Conservation (phyloP, 2,888 invertebrate genomes). For the Hylaea fasciaria region DNA sequence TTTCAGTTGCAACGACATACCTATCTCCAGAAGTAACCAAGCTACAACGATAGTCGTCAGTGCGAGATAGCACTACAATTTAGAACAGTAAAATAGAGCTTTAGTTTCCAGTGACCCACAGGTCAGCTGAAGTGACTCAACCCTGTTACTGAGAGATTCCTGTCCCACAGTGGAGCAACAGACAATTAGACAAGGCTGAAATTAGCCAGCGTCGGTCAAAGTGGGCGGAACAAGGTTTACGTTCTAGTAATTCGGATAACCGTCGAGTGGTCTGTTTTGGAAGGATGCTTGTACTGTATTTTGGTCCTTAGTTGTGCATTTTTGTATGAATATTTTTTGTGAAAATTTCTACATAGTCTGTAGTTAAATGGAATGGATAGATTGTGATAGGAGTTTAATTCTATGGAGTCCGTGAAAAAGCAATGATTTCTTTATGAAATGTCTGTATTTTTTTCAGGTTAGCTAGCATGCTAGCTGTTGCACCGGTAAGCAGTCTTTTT, state of each 20-base stretch:
- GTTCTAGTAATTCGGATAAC: constrained; percentile 26
- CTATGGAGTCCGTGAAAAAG: too few species aligned
- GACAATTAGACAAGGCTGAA: constrained; percentile 38
- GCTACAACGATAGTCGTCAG: background rate
- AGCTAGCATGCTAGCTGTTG: too few species aligned
- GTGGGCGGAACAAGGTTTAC: constrained; percentile 30
- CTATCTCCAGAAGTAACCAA: too few species aligned
- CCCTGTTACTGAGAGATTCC: background rate
- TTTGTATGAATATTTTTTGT: too few species aligned
- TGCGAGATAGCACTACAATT: background rate
- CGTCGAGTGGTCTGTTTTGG: constrained; percentile 22
- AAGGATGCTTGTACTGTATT: constrained; percentile 12
- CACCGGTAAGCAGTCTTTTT: too few species aligned
- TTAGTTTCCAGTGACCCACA: background rate
- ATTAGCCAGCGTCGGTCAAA: constrained; percentile 33
- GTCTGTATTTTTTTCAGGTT: too few species aligned
- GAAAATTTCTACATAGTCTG: too few species aligned
- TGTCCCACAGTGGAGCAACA: constrained; percentile 12
- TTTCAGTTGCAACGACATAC: too few species aligned
- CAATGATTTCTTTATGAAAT: too few species aligned
- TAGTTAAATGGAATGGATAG: too few species aligned
- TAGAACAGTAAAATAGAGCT: background rate
- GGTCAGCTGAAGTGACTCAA: background rate
- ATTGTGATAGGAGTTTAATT: too few species aligned
- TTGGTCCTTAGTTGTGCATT: background rate